phyloP scores from a whole-genome alignment of 2,113 vertebrate species.

The Otocyon megalotis region DNA sequence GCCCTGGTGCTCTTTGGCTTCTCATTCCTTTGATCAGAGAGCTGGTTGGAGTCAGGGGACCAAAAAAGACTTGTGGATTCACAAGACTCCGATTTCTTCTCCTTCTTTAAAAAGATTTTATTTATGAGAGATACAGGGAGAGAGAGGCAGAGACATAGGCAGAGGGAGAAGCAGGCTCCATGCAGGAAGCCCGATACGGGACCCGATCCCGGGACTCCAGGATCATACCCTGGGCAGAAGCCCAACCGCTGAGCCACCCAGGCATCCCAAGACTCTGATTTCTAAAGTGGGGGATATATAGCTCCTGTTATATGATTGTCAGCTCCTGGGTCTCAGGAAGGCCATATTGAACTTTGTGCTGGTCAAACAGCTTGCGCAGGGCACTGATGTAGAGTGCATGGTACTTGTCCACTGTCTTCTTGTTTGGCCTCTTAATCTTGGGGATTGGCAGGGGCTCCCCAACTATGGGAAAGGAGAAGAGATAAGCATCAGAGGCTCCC shows the following conservation, averaged over 20 bases:
- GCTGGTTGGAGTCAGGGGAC: not conserved
- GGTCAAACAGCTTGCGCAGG: constrained; percentile 86
- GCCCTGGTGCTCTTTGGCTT: not conserved
- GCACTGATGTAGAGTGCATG: constrained; percentile 82
- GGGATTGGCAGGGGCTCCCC: constrained; percentile 85
- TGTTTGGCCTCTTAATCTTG: constrained; percentile 79
- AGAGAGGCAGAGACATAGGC: too few species aligned
- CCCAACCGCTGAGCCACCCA: too few species aligned
- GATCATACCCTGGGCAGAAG: too few species aligned
- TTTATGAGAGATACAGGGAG: too few species aligned
- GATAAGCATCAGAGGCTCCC: constrained; percentile 43
- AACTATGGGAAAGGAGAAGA: constrained; percentile 78
- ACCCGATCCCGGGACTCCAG: too few species aligned
- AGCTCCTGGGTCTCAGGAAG: constrained; percentile 82
- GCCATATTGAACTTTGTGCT: constrained; percentile 85
- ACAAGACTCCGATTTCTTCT: not conserved
- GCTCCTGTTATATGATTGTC: constrained; percentile 46
- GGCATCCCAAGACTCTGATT: not conserved
- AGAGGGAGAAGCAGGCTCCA: too few species aligned
- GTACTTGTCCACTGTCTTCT: constrained; percentile 85
- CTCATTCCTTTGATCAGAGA: constrained; percentile 46
- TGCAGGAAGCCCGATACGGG: too few species aligned
- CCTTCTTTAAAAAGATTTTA: too few species aligned
- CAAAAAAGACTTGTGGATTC: constrained; percentile 17
- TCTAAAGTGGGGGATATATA: not conserved